Percentiles rank a stretch among this genome's conserved stretches.
Evolutionary conservation across 2,113 vertebrate genomes (phyloP).

Genomic region (Antennarius striatus): DNA sequence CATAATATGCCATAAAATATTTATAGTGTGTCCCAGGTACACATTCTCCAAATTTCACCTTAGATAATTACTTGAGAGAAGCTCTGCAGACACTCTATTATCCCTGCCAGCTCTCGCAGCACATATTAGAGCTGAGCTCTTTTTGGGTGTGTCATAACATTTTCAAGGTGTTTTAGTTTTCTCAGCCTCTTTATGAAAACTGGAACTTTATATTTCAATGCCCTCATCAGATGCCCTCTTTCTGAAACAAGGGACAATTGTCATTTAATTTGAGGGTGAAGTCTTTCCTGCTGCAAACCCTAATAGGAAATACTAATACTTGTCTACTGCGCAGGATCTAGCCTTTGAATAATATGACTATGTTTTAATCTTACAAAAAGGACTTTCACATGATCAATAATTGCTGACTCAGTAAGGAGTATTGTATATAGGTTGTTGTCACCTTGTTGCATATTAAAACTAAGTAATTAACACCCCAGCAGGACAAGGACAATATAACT

Average conservation of each 20-base stretch:
- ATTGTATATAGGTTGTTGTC: conserved; percentile 32
- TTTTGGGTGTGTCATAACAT: background rate
- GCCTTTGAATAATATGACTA: conserved; percentile 14
- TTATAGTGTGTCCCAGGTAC: conserved; percentile 58
- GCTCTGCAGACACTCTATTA: conserved; percentile 20
- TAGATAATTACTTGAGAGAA: conserved; percentile 36
- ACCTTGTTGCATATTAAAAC: conserved; percentile 65
- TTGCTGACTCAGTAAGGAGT: conserved; percentile 38
- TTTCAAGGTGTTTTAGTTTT: background rate
- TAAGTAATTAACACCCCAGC: conserved; percentile 63
- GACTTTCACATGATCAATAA: no score
- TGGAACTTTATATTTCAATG: background rate
- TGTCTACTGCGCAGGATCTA: conserved; percentile 3
- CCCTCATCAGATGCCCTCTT: background rate
- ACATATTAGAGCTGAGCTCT: conserved; percentile 8
- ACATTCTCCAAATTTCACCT: conserved; percentile 45
- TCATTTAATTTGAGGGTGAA: background rate
- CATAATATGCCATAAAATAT: conserved; percentile 68
- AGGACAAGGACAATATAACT: conserved; percentile 69
- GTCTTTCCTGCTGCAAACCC: background rate
- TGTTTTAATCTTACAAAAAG: no score
- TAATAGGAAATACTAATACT: background rate
- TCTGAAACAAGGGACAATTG: conserved; percentile 3
- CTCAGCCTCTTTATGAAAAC: background rate
- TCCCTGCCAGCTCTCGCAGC: conserved; percentile 25